Conservation (phyloP, 2,888 invertebrate genomes). For the Drosophila pegasa region DNA sequence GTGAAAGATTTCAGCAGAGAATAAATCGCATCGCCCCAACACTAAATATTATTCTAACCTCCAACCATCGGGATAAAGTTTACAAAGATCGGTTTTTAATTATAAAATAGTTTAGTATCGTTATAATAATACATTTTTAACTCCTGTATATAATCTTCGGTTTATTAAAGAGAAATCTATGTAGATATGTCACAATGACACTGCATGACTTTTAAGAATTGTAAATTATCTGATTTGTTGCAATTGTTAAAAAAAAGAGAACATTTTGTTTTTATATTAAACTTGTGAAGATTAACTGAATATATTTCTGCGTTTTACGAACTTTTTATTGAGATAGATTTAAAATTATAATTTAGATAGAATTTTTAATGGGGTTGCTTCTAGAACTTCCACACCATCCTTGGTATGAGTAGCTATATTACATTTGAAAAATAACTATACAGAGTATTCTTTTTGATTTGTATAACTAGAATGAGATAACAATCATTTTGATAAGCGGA, state of each 20-base stretch:
- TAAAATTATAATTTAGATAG: not conserved
- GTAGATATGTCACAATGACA: conserved; percentile 17
- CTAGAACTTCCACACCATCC: not conserved
- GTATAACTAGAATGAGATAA: not conserved
- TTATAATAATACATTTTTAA: conserved; percentile 43
- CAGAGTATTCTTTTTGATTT: not conserved
- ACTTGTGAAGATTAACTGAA: conserved; percentile 8
- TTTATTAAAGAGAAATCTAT: conserved; percentile 2
- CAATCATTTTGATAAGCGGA: not conserved
- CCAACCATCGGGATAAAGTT: conserved; percentile 81
- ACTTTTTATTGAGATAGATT: not conserved
- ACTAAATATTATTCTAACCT: conserved; percentile 75
- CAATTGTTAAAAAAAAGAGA: conserved; percentile 12
- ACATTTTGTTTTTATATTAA: conserved; percentile 11
- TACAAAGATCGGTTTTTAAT: conserved; percentile 77
- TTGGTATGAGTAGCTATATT: not conserved
- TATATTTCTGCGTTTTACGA: not conserved
- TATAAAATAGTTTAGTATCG: conserved; percentile 53
- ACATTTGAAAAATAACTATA: too few species aligned
- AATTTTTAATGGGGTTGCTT: too few species aligned
- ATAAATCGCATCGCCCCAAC: conserved; percentile 70
- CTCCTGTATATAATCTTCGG: conserved; percentile 50
- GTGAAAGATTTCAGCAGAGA: conserved; percentile 80
- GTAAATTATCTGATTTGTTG: conserved; percentile 9
- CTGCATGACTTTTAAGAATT: conserved; percentile 9